Evolutionary conservation across 2,888 invertebrate genomes (phyloP).

Genomic region (Leucoptera coffeella): DNA sequence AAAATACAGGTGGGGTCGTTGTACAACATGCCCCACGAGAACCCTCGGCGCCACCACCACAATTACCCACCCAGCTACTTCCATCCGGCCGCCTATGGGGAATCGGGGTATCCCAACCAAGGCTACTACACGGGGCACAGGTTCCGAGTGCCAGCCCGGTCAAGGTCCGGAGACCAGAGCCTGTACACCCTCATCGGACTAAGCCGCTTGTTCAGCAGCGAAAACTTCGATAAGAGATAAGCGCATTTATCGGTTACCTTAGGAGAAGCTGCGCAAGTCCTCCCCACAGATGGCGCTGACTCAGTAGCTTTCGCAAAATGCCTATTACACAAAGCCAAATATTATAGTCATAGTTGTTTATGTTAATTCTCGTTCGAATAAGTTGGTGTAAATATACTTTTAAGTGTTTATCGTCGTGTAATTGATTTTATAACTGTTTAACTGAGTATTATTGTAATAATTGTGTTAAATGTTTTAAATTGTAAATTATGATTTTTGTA

Average conservation of each 20-base stretch:
- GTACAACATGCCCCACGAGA: conserved; percentile 27
- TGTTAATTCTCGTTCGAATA: conserved; percentile 32
- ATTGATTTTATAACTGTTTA: conserved; percentile 27
- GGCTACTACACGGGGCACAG: conserved; percentile 20
- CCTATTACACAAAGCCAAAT: conserved; percentile 52
- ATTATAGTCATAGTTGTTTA: conserved; percentile 52
- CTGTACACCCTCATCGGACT: conserved; percentile 39
- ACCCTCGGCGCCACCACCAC: conserved; percentile 40
- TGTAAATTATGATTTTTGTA: conserved; percentile 32
- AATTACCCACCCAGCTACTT: conserved; percentile 29
- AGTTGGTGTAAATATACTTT: conserved; percentile 43
- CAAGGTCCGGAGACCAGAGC: conserved; percentile 25
- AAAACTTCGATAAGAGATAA: conserved; percentile 45
- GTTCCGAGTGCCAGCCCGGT: conserved; percentile 20
- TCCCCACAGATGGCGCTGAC: too few species aligned
- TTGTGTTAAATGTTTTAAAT: conserved; percentile 38
- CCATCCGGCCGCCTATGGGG: conserved; percentile 17
- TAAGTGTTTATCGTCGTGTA: too few species aligned
- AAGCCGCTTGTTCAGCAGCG: conserved; percentile 43
- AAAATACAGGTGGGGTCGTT: conserved; percentile 29
- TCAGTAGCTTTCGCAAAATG: conserved; percentile 49
- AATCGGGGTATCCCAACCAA: conserved; percentile 20
- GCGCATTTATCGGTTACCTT: too few species aligned
- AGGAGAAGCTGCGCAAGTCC: too few species aligned
- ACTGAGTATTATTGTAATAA: conserved; percentile 38